phyloP scores from a whole-genome alignment of 2,888 invertebrate species.

The Temnothorax unifasciatus region DNA sequence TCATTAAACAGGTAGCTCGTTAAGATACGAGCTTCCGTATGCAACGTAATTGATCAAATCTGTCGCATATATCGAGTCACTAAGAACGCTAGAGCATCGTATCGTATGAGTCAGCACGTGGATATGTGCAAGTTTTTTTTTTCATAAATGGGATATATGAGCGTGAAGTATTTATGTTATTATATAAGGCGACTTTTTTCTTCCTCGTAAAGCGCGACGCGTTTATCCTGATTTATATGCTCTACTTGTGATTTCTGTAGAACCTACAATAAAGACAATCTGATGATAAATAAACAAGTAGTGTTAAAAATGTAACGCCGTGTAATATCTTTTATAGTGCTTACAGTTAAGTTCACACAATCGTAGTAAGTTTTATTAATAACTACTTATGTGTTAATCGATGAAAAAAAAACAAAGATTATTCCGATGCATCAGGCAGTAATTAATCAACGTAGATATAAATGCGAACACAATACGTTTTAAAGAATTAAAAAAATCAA shows the following conservation, averaged over 20 bases:
- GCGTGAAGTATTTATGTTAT: slow-evolving; percentile 17
- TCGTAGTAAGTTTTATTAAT: background rate
- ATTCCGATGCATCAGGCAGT: background rate
- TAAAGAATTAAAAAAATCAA: slow-evolving; percentile 1
- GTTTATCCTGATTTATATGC: background rate
- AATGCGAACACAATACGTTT: background rate
- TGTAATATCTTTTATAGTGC: background rate
- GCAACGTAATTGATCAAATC: slow-evolving; percentile 33
- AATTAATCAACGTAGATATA: background rate
- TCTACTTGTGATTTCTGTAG: background rate
- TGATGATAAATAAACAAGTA: background rate
- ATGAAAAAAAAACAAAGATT: background rate
- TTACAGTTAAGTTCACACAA: background rate
- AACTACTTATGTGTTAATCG: background rate
- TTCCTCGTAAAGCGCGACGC: background rate
- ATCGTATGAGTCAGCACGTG: slow-evolving; percentile 29
- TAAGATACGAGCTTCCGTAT: slow-evolving; percentile 1
- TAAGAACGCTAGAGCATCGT: slow-evolving; percentile 29
- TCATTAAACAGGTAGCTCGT: slow-evolving; percentile 31
- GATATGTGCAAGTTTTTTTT: slow-evolving; percentile 13
- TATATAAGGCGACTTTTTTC: slow-evolving; percentile 19
- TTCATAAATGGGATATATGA: slow-evolving; percentile 1
- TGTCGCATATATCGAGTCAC: slow-evolving; percentile 7
- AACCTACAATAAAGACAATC: background rate
- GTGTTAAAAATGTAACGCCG: background rate